phyloP scores from a whole-genome alignment of 2,888 invertebrate species.

The Bugula neritina region DNA sequence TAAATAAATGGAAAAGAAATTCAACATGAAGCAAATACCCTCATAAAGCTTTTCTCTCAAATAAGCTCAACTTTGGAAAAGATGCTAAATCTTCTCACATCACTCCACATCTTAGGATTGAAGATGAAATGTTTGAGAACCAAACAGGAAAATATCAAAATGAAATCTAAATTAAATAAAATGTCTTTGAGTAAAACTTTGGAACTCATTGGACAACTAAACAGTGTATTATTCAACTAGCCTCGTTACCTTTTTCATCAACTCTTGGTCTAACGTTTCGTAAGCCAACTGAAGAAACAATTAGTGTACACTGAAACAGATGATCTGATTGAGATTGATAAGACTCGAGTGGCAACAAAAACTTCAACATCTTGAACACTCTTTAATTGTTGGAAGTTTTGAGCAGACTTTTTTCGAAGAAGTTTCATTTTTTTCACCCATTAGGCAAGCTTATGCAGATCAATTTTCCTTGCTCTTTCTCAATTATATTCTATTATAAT shows the following conservation, averaged over 20 bases:
- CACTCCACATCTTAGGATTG: not conserved
- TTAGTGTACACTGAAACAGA: not conserved
- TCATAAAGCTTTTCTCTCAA: not conserved
- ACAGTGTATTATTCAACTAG: not conserved
- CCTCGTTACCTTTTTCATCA: not conserved
- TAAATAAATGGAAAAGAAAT: not conserved
- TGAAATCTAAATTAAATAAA: not conserved
- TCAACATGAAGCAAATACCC: not conserved
- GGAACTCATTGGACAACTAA: not conserved
- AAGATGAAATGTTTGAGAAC: not conserved
- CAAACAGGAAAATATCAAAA: not conserved
- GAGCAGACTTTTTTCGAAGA: not conserved
- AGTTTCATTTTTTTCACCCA: not conserved
- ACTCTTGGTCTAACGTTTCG: not conserved
- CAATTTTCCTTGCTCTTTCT: not conserved
- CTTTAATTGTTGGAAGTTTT: not conserved
- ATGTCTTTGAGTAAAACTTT: not conserved
- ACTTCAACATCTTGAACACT: not conserved
- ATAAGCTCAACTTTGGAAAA: not conserved
- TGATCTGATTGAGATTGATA: not conserved
- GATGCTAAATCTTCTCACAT: not conserved
- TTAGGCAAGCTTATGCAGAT: not conserved
- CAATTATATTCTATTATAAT: not conserved
- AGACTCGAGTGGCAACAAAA: not conserved
- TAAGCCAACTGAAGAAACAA: not conserved